phyloP scores from a whole-genome alignment of 2,113 vertebrate species.

The Ardeotis arabs region DNA sequence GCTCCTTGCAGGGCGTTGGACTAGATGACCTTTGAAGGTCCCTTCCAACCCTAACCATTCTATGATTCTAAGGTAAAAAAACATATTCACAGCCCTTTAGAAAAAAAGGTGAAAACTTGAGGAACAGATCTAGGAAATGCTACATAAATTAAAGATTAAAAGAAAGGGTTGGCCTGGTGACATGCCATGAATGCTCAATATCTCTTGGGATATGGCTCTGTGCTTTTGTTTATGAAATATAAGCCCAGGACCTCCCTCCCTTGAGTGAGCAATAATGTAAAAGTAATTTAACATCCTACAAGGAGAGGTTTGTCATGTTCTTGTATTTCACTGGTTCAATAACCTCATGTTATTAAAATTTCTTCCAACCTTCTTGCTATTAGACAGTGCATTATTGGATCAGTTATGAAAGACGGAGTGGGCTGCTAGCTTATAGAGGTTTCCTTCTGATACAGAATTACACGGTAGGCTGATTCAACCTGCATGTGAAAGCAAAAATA shows the following conservation, averaged over 20 bases:
- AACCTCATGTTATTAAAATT: conserved; percentile 42
- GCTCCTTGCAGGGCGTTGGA: too few species aligned
- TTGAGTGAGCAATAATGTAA: neutral
- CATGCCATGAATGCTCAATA: neutral
- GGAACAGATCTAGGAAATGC: neutral
- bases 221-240: neutral
- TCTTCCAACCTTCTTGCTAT: conserved; percentile 9
- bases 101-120: neutral
- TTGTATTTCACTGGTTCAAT: conserved; percentile 15
- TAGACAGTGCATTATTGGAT: conserved; percentile 38
- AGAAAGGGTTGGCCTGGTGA: neutral
- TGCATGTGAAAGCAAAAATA: conserved; percentile 10
- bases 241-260: neutral
- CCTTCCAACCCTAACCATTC: too few species aligned
- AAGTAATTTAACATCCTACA: conserved; percentile 9
- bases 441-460: conserved; percentile 31
- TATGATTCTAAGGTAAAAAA: neutral
- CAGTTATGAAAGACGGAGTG: conserved; percentile 14
- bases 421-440: neutral
- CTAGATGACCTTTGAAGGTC: too few species aligned
- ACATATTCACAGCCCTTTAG: neutral
- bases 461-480: conserved; percentile 36
- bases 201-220: neutral
- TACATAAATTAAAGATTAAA: neutral
- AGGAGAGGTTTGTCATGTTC: neutral